Evolutionary conservation across 2,113 vertebrate species (phyloP).

Genomic region (Oncorhynchus kisutch): DNA sequence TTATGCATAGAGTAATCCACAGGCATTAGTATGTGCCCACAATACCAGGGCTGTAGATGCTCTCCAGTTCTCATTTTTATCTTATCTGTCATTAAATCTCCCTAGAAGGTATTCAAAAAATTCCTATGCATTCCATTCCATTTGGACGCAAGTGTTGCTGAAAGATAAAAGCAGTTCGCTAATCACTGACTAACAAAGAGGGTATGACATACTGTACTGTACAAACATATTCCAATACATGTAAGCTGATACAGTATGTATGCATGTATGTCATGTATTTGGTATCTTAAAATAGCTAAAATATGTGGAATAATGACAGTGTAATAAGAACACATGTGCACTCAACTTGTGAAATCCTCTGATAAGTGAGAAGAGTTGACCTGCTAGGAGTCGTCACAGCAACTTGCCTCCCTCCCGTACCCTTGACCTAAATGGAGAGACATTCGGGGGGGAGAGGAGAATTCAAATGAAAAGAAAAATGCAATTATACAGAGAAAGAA

Average conservation of each 20-base stretch:
- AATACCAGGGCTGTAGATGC: neutral
- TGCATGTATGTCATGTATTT: too few relatives aligned
- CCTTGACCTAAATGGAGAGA: conserved; percentile 76
- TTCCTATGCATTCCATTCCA: too few relatives aligned
- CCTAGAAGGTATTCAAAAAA: too few relatives aligned
- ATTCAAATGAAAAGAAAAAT: conserved; percentile 69
- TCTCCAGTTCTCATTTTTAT: too few relatives aligned
- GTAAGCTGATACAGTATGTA: too few relatives aligned
- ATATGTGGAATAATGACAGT: conserved; percentile 35
- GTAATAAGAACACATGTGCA: conserved; percentile 51
- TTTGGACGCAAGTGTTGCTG: too few relatives aligned
- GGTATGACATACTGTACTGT: too few relatives aligned
- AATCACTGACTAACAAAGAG: too few relatives aligned
- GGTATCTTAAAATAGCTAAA: too few relatives aligned
- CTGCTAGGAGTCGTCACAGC: conserved; percentile 35
- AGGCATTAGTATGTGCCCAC: neutral
- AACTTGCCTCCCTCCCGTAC: conserved; percentile 55
- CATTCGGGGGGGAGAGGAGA: conserved; percentile 62
- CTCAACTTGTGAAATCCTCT: conserved; percentile 8
- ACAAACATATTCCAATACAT: too few relatives aligned
- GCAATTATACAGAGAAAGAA: conserved; percentile 51
- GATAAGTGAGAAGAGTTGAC: neutral
- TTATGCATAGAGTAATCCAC: conserved; percentile 26
- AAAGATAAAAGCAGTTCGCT: too few relatives aligned
- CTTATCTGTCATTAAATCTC: too few relatives aligned